These are phyloP conservation scores for Nephrocerus scutellatus DNA, from an alignment of 2,888 invertebrate species.

Conservation along the genomic window DNA sequence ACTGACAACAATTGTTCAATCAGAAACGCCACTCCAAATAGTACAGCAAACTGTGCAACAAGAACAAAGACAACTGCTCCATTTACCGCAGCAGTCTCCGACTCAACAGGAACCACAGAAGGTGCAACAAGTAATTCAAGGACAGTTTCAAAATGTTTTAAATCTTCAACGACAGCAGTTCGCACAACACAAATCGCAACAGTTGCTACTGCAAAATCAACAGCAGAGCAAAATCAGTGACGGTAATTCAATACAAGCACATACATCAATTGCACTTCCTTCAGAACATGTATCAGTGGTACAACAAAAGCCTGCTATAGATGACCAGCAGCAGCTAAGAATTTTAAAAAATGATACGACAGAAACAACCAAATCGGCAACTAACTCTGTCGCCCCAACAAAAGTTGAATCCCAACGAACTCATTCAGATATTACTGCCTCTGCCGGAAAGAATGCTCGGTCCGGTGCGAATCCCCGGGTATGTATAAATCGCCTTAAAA, in stretches of 20 bases:
- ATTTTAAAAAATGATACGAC: conserved; percentile 17
- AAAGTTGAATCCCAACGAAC: conserved; percentile 19
- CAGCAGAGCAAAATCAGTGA: conserved; percentile 31
- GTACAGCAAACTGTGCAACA: conserved; percentile 2
- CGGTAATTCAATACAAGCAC: too few species aligned
- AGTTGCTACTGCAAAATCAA: conserved; percentile 25
- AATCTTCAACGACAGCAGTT: conserved; percentile 31
- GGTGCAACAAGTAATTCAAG: conserved; percentile 27
- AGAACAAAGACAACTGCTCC: conserved; percentile 1
- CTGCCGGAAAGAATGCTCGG: conserved; percentile 16
- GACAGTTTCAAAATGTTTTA: conserved; percentile 35
- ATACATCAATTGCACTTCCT: conserved; percentile 56
- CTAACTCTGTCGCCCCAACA: conserved; percentile 1
- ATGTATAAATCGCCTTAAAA: conserved; percentile 44
- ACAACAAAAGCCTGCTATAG: conserved; percentile 11
- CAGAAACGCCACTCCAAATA: background rate
- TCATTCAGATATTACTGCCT: conserved; percentile 53
- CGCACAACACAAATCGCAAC: conserved; percentile 22
- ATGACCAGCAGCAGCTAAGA: conserved; percentile 5
- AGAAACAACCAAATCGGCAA: conserved; percentile 11
- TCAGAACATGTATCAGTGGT: conserved; percentile 25
- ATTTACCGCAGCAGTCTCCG: conserved; percentile 10
- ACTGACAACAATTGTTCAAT: background rate
- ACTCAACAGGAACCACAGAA: conserved; percentile 17
- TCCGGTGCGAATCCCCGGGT: conserved; percentile 37